Conservation (phyloP, 2,888 invertebrate species). For the Syrista parreyssii region DNA sequence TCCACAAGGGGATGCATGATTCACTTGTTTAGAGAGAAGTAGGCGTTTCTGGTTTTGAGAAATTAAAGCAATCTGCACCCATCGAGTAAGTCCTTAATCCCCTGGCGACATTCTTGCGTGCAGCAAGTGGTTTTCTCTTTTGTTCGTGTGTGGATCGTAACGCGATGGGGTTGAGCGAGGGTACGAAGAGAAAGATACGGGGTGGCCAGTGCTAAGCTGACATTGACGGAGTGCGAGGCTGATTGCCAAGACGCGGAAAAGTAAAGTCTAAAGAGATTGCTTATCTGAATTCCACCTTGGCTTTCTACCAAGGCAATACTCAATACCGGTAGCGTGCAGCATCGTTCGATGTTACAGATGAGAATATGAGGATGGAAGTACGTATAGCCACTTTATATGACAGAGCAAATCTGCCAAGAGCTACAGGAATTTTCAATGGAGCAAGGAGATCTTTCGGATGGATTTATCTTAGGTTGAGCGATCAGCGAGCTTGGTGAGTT, state of each 20-base stretch:
- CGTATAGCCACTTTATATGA: not conserved
- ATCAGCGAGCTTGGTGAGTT: not conserved
- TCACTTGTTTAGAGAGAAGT: not conserved
- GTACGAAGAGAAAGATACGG: conserved; percentile 37
- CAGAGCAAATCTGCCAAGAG: not conserved
- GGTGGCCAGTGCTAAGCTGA: conserved; percentile 44
- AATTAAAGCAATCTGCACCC: conserved; percentile 29
- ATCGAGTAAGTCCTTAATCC: conserved; percentile 32
- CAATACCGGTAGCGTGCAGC: not conserved
- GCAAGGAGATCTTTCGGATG: not conserved
- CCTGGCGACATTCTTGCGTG: conserved; percentile 26
- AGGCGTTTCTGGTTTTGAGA: conserved; percentile 18
- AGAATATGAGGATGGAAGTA: not conserved
- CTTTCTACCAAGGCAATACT: not conserved
- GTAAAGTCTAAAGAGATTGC: conserved; percentile 34
- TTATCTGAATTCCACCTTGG: conserved; percentile 23
- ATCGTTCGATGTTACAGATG: not conserved
- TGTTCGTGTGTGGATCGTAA: conserved; percentile 13
- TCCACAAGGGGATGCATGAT: not conserved
- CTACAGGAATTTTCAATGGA: not conserved
- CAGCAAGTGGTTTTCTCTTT: not conserved
- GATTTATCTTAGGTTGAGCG: not conserved
- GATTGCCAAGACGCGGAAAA: conserved; percentile 49
- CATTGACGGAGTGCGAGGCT: conserved; percentile 54
- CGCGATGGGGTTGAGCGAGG: conserved; percentile 1